Percentiles rank a stretch among this genome's conserved stretches.
These are phyloP conservation scores for Uropetala carovei DNA, from an alignment of 2,888 invertebrate genomes.

Conservation along the genomic window DNA sequence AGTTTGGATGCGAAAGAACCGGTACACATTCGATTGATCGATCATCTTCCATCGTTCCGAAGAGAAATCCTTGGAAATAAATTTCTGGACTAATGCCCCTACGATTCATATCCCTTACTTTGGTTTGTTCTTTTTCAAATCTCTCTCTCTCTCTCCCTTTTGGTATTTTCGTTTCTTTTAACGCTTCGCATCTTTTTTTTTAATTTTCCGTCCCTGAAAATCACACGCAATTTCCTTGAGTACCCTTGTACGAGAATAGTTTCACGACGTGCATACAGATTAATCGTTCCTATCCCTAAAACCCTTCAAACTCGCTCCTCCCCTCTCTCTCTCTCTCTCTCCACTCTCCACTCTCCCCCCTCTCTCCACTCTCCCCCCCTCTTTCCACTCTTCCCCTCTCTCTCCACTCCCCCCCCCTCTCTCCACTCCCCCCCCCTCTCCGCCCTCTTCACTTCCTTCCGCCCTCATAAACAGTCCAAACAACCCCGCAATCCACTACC, in stretches of 20 bases:
- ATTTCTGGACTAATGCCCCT: slow-evolving; percentile 54
- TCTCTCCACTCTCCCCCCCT: background rate
- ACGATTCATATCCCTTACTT: slow-evolving; percentile 30
- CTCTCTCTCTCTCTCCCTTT: background rate
- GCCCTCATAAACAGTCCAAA: no score
- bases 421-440: background rate
- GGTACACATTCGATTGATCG: slow-evolving; percentile 45
- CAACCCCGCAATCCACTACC: no score
- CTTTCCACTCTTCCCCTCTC: background rate
- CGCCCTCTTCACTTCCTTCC: background rate
- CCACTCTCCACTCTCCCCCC: background rate
- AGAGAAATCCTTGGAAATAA: slow-evolving; percentile 46
- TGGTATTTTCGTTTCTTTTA: background rate
- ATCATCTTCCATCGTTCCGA: slow-evolving; percentile 45
- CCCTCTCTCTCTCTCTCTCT: background rate
- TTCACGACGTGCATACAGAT: background rate
- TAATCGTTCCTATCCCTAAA: background rate
- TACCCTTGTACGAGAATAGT: slow-evolving; percentile 39
- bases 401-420: background rate
- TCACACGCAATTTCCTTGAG: slow-evolving; percentile 62
- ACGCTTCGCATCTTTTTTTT: background rate
- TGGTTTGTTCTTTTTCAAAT: slow-evolving; percentile 18
- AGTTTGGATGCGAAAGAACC: background rate
- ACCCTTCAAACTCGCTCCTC: slow-evolving; percentile 35
- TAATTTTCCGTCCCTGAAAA: background rate